Base-by-base conservation (phyloP, 2,113 vertebrate species). In the Hippolais icterina region DNA sequence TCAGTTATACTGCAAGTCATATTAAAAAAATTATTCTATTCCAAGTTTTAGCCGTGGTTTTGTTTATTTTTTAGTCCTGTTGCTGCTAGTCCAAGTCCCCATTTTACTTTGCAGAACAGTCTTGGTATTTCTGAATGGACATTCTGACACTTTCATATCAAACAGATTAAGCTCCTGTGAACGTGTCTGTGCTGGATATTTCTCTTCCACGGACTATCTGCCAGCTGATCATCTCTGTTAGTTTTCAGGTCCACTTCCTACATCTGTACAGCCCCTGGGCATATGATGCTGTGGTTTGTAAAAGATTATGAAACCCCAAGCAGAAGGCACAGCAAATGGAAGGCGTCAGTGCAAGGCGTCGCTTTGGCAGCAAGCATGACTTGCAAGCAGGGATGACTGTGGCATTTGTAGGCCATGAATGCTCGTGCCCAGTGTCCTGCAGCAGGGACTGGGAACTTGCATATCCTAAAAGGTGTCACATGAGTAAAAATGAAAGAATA, bases 181-280 rank as follows among this genome's bases (percentile, higher is more conserved):
- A 24, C 0, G 0, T 82, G 41, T 27, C 42, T 27, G 22, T 13
- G 41, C 53, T 68, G 35, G 74, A 63, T 44, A 47, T 68, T 42
- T 54, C 41, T 89, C 47, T 66, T 81, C 31, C 49, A 27, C 0
- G 0, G 28, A 41, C 29, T 41, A 27, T 50, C 37, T 0, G 0
- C 17, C 75, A 70, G 39, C 54, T 76, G 85, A 90, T 42, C 0
- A 0, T 25, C 22, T 50, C 72, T 66, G 22, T 52, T 68, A 33
- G 54, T 41, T 93, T 82, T 90, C 54, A 90, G 84, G 53, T 76
- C 61, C 50, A 15, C 60, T 68, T 95, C 49, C 56, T 66, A n/a
- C 70, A 27, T 18, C 27, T 65, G 29, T 12, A 64, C 65, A 87
- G 46, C 57, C 53, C 46, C 46, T 17, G 46, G 69, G 42, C 46